These are phyloP conservation scores for Chauna torquata DNA, from an alignment of 2,113 vertebrate species.

Conservation along the genomic window DNA sequence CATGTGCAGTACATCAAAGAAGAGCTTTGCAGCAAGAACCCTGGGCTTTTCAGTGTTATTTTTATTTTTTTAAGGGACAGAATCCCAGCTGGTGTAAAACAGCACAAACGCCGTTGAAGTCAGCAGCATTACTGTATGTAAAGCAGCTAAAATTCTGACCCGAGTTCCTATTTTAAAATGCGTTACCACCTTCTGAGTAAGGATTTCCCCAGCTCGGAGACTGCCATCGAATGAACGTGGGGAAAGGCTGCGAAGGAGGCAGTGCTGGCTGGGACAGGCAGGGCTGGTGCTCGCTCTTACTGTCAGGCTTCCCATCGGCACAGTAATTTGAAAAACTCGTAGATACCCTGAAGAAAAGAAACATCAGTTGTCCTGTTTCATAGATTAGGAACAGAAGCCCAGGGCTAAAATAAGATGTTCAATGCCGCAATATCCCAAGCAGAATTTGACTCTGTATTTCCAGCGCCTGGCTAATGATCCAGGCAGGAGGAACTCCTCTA, in stretches of 20 bases:
- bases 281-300: fast-evolving
- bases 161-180: background rate
- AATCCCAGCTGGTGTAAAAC: background rate
- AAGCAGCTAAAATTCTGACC: background rate
- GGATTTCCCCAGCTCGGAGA: background rate
- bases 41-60: background rate
- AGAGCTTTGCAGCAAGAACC: background rate
- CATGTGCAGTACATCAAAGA: background rate
- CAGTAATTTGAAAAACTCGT: background rate
- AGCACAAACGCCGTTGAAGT: background rate
- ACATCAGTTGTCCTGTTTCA: background rate
- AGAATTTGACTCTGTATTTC: background rate
- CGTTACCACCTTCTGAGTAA: background rate
- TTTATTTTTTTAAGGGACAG: background rate
- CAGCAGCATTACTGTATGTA: background rate
- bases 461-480: background rate
- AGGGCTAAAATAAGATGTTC: background rate
- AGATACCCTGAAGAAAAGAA: background rate
- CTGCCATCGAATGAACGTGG: background rate
- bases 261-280: fast-evolving
- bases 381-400: background rate
- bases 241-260: background rate
- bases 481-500: background rate
- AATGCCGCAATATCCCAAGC: background rate
- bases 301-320: fast-evolving